Evolutionary conservation across 2,888 invertebrate genomes (phyloP).

Genomic region (Thysanoteuthis rhombus): DNA sequence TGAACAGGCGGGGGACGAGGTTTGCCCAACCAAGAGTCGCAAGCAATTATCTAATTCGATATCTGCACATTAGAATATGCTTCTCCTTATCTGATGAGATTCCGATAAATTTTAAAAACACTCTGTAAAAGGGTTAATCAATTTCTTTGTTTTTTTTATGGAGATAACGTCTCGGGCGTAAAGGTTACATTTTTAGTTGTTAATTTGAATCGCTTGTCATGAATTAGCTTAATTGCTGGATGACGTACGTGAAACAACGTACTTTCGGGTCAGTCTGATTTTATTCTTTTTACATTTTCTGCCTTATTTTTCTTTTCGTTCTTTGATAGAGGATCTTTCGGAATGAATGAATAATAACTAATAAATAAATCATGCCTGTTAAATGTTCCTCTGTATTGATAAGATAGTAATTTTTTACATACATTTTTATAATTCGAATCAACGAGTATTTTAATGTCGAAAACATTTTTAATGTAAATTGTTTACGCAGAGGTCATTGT

Average conservation of each 20-base stretch:
- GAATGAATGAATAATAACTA: too few relatives aligned
- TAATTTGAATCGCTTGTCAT: background rate
- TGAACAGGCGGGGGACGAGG: background rate
- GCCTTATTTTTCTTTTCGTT: too few relatives aligned
- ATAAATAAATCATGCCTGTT: too few relatives aligned
- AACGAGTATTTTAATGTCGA: too few relatives aligned
- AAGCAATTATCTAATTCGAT: background rate
- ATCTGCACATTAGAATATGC: background rate
- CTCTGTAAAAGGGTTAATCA: background rate
- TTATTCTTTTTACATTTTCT: too few relatives aligned
- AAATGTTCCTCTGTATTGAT: too few relatives aligned
- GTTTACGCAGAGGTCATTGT: too few relatives aligned
- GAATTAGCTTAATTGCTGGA: background rate
- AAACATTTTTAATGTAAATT: too few relatives aligned
- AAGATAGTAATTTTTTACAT: too few relatives aligned
- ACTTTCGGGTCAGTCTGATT: background rate
- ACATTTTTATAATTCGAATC: too few relatives aligned
- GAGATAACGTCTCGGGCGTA: background rate
- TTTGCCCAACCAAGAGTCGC: background rate
- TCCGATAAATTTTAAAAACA: background rate
- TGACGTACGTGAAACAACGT: background rate
- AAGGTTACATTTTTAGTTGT: background rate
- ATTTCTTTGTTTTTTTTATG: background rate
- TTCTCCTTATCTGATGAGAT: background rate
- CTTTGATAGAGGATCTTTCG: too few relatives aligned